Conservation (phyloP, 2,888 invertebrate genomes). For the Callimorpha dominula region DNA sequence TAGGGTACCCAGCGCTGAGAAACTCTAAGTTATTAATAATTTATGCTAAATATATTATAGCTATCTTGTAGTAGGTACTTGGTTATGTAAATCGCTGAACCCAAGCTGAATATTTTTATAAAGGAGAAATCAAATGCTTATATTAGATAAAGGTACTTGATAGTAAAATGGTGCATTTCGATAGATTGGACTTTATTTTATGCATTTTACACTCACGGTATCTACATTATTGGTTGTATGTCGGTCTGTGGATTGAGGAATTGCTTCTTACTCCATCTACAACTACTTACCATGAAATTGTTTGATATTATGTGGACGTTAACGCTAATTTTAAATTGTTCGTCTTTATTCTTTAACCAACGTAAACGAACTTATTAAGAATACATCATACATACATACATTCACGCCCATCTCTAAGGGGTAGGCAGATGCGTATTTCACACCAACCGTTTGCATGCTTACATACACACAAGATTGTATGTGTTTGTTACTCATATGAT, state of each 20-base stretch:
- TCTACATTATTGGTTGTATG: too few relatives aligned
- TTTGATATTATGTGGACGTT: background rate
- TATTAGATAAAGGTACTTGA: constrained; percentile 18
- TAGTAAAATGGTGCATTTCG: constrained; percentile 20
- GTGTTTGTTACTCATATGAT: too few relatives aligned
- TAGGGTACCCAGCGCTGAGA: constrained; percentile 14
- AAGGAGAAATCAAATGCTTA: constrained; percentile 33
- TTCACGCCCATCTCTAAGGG: background rate
- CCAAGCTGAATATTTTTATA: constrained; percentile 20
- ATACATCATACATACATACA: background rate
- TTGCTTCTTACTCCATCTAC: background rate
- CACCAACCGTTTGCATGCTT: too few relatives aligned
- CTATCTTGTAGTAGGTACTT: constrained; percentile 28
- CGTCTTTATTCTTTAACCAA: background rate
- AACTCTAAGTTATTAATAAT: constrained; percentile 41
- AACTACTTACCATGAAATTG: too few relatives aligned
- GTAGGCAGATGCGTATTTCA: background rate
- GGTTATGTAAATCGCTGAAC: constrained; percentile 39
- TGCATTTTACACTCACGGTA: constrained; percentile 8
- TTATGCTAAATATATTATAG: constrained; percentile 48
- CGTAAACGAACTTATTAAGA: background rate
- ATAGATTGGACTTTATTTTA: constrained; percentile 9
- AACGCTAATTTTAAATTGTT: background rate
- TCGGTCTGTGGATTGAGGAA: background rate
- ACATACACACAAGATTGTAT: too few relatives aligned